Conservation (phyloP, 2,797 vertebrate species). For the Aldrovandia affinis region DNA sequence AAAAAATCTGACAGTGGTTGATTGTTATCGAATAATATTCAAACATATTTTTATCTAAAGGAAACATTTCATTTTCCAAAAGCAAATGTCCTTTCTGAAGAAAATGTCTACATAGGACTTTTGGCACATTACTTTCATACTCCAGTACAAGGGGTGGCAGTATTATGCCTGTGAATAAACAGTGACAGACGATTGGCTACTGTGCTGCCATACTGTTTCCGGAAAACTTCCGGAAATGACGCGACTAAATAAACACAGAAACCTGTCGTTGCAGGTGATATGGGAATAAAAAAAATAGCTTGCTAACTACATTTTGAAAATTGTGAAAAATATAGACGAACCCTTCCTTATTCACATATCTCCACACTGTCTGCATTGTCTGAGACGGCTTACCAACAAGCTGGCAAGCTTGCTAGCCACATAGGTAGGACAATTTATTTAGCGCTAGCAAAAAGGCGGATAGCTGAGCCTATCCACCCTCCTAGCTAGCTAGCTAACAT, state of each 20-base stretch:
- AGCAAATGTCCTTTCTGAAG: too few species aligned
- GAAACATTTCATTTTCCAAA: too few species aligned
- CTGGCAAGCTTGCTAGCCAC: constrained; percentile 6
- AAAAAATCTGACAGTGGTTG: too few species aligned
- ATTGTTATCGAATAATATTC: too few species aligned
- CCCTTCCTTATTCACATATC: neutral
- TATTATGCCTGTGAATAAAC: neutral
- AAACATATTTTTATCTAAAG: too few species aligned
- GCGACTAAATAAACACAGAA: constrained; percentile 25
- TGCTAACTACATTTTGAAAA: neutral
- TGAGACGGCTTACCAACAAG: neutral
- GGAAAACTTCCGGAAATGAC: constrained; percentile 4
- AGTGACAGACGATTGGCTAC: neutral
- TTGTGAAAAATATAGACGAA: neutral
- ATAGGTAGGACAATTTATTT: constrained; percentile 1
- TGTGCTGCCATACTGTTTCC: constrained; percentile 9
- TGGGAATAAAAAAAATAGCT: neutral
- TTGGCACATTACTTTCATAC: too few species aligned
- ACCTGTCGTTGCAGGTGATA: neutral
- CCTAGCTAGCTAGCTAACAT: neutral
- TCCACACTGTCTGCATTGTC: neutral
- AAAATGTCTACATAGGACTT: too few species aligned
- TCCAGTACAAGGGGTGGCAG: neutral
- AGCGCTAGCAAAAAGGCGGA: neutral
- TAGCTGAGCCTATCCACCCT: neutral